Evolutionary conservation across 2,888 invertebrate species (phyloP).

Genomic region (Amiota minor): DNA sequence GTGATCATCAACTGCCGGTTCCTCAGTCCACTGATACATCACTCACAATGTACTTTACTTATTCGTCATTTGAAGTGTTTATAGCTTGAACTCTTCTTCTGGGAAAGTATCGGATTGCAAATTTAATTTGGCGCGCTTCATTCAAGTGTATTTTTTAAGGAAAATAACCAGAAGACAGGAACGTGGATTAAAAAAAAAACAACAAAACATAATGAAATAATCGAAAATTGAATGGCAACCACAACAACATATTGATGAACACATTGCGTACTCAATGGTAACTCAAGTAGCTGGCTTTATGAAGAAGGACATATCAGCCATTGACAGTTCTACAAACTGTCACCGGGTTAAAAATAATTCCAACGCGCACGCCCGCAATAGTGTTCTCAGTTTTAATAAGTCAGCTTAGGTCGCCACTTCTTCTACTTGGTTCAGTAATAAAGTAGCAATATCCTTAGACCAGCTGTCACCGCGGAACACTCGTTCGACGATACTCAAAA

Average conservation of each 20-base stretch:
- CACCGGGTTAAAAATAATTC: neutral
- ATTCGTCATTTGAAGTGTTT: neutral
- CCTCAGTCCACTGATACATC: neutral
- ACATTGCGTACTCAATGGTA: constrained; percentile 55
- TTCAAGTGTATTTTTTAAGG: constrained; percentile 64
- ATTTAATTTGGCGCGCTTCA: constrained; percentile 69
- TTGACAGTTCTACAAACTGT: constrained; percentile 23
- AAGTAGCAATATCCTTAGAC: constrained; percentile 9
- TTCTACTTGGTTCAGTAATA: neutral
- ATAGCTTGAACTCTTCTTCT: constrained; percentile 47
- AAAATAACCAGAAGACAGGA: constrained; percentile 43
- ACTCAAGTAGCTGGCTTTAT: constrained; percentile 57
- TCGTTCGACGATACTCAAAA: neutral
- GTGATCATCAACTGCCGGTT: neutral
- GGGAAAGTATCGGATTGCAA: constrained; percentile 65
- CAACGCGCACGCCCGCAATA: neutral
- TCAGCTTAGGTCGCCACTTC: constrained; percentile 51
- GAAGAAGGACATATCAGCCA: neutral
- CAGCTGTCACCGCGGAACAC: constrained; percentile 9
- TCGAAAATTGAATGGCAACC: constrained; percentile 17
- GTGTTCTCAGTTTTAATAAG: constrained; percentile 55
- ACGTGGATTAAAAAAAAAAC: constrained; percentile 27
- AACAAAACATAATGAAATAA: constrained; percentile 28
- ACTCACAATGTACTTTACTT: neutral
- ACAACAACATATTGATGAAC: constrained; percentile 43